Conservation (phyloP, 1,140 invertebrate genomes). For the Bombyx mandarina region DNA sequence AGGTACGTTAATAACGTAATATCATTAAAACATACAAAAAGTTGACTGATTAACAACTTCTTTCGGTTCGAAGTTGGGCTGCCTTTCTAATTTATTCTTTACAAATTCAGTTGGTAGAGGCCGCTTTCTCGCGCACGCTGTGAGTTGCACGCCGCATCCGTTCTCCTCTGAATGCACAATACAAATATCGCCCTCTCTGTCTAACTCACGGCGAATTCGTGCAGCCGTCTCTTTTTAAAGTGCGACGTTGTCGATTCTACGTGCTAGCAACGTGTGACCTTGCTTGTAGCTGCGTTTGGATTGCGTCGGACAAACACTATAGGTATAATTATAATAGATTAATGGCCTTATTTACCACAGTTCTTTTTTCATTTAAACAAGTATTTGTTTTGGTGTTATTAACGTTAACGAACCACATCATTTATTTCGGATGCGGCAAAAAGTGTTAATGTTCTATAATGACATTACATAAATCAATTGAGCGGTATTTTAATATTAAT, state of each 20-base stretch:
- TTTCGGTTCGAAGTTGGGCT: no score
- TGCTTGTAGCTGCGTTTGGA: constrained; percentile 32
- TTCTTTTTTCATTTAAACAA: neutral
- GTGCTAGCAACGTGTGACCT: constrained; percentile 39
- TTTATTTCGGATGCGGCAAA: no score
- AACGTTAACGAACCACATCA: neutral
- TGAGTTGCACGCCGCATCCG: constrained; percentile 51
- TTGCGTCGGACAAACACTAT: constrained; percentile 26
- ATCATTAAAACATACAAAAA: neutral
- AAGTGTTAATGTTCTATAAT: no score
- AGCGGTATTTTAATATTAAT: no score
- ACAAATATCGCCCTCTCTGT: constrained; percentile 38
- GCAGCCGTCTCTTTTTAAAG: constrained; percentile 21
- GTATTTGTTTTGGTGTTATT: neutral
- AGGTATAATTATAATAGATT: constrained; percentile 41
- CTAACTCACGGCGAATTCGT: constrained; percentile 6
- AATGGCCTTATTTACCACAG: constrained; percentile 26
- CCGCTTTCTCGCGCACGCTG: constrained; percentile 60
- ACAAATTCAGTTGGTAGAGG: constrained; percentile 41
- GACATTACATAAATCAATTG: no score
- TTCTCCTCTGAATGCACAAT: constrained; percentile 60
- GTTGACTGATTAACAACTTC: no score
- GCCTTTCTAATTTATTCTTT: constrained; percentile 49
- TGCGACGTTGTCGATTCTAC: constrained; percentile 49
- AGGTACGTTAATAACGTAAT: no score